A percentile compares a stretch with the other conserved stretches of the same genome.
Conservation (phyloP, 1,140 invertebrate species). For the Scaptomyza graminum region DNA sequence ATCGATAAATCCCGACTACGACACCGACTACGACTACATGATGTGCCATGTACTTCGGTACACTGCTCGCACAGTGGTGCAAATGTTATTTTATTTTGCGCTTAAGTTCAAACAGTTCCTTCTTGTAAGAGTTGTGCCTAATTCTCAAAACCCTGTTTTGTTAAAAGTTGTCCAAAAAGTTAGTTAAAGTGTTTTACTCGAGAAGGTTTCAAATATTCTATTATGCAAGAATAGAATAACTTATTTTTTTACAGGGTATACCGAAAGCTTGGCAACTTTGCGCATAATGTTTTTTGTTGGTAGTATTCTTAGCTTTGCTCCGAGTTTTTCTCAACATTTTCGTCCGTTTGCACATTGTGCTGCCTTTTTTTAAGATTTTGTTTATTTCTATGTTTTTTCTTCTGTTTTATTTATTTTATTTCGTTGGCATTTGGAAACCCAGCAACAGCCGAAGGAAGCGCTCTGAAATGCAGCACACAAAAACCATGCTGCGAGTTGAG, state of each 20-base stretch:
- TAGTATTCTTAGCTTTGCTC: slow-evolving; percentile 27
- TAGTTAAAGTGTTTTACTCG: no score
- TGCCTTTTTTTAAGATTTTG: slow-evolving; percentile 5
- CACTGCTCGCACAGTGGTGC: slow-evolving; percentile 56
- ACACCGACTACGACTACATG: slow-evolving; percentile 51
- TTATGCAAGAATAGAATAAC: no score
- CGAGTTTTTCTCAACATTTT: slow-evolving; percentile 39
- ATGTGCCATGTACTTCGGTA: slow-evolving; percentile 38
- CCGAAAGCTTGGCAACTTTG: background rate
- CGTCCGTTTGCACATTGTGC: slow-evolving; percentile 40
- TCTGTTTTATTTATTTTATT: slow-evolving; percentile 14
- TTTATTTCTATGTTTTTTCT: slow-evolving; percentile 17
- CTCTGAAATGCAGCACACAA: slow-evolving; percentile 46
- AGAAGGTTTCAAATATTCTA: no score
- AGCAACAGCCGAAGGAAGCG: slow-evolving; percentile 51
- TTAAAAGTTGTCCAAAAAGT: no score
- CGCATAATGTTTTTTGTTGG: slow-evolving; percentile 7
- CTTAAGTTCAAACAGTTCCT: no score
- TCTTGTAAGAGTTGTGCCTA: no score
- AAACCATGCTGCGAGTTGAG: slow-evolving; percentile 32
- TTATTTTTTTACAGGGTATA: slow-evolving; percentile 11
- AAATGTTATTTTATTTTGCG: background rate
- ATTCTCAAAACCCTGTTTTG: no score
- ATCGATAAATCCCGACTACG: slow-evolving; percentile 76
- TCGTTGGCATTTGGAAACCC: slow-evolving; percentile 72